A percentile compares a stretch with the other conserved stretches of the same genome.
These are phyloP conservation scores for Zelleria hepariella DNA, from an alignment of 2,888 invertebrate genomes.

Conservation along the genomic window DNA sequence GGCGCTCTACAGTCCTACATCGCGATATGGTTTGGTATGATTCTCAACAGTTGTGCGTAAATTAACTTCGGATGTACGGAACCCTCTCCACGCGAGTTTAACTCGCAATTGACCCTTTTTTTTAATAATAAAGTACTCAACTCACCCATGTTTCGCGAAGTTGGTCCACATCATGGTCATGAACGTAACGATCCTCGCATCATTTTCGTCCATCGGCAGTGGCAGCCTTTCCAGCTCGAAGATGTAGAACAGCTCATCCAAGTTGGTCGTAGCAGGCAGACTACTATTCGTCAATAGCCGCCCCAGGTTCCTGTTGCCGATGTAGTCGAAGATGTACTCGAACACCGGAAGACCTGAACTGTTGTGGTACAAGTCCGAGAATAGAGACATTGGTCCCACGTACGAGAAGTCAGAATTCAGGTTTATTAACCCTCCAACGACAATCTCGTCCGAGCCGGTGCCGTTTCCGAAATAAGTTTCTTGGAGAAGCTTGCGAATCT, in stretches of 20 bases:
- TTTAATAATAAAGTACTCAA: slow-evolving; percentile 3
- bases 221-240: slow-evolving; percentile 54
- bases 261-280: slow-evolving; percentile 44
- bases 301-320: slow-evolving; percentile 54
- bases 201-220: slow-evolving; percentile 52
- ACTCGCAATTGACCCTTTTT: too few species aligned
- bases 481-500: slow-evolving; percentile 36
- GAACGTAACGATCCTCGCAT: slow-evolving; percentile 54
- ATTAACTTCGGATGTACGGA: too few species aligned
- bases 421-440: slow-evolving; percentile 56
- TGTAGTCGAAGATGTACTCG: slow-evolving; percentile 51
- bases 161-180: slow-evolving; percentile 68
- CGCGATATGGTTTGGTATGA: too few species aligned
- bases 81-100: too few species aligned
- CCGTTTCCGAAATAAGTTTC: slow-evolving; percentile 48
- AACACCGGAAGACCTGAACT: slow-evolving; percentile 34
- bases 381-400: slow-evolving; percentile 53
- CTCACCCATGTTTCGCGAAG: slow-evolving; percentile 62
- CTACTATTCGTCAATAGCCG: slow-evolving; percentile 51
- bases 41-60: too few species aligned
- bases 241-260: slow-evolving; percentile 53
- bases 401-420: slow-evolving; percentile 52
- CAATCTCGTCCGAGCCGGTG: slow-evolving; percentile 38
- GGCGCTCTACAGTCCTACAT: too few species aligned
- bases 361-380: slow-evolving; percentile 46